phyloP scores from a whole-genome alignment of 2,797 vertebrate species.

The Danionella dracula region DNA sequence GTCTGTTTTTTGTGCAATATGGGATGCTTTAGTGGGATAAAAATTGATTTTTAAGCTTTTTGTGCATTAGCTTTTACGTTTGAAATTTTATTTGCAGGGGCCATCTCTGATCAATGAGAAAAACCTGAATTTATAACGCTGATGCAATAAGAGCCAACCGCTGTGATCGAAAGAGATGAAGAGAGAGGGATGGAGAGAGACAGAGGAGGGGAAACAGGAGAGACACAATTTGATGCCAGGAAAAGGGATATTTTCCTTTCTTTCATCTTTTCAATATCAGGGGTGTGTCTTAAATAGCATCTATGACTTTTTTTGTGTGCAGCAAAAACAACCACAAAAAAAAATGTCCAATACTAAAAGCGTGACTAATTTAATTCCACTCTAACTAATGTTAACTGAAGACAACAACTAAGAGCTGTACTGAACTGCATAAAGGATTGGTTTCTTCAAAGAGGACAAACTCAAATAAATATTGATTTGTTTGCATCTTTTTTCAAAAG shows the following conservation, averaged over 20 bases:
- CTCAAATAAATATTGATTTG: constrained; percentile 9
- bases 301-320: not conserved
- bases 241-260: not conserved
- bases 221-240: not conserved
- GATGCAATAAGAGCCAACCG: constrained; percentile 61
- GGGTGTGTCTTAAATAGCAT: not conserved
- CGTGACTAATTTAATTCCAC: no score
- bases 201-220: not conserved
- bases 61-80: constrained; percentile 80
- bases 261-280: not conserved
- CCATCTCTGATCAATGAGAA: constrained; percentile 75
- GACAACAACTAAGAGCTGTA: no score
- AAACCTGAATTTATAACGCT: constrained; percentile 74
- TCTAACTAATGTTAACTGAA: no score
- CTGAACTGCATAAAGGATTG: not conserved
- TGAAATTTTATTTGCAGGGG: constrained; percentile 75
- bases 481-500: not conserved
- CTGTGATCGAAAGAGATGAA: constrained; percentile 20
- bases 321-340: no score
- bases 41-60: constrained; percentile 81
- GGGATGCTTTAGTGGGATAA: constrained; percentile 73
- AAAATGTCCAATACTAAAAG: no score
- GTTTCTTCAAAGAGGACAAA: not conserved
- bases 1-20: constrained; percentile 73
- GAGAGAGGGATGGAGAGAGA: not conserved